phyloP scores from a whole-genome alignment of 30 jellyfish, hydroid and myxozoan species.

The Haliclystus octoradiatus region DNA sequence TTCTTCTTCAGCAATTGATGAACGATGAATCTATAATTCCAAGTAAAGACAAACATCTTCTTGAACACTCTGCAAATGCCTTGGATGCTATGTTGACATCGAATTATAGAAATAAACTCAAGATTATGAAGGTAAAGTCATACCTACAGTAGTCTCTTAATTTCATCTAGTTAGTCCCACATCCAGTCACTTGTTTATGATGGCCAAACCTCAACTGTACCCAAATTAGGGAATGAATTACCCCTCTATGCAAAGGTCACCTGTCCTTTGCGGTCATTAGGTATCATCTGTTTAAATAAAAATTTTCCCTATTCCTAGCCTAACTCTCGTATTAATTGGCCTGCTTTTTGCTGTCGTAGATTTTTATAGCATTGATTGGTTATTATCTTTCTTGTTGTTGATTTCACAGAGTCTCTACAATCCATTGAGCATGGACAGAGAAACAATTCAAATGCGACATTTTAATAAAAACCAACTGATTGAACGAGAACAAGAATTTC shows the following conservation, averaged over 20 bases:
- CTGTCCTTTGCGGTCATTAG: too few species aligned
- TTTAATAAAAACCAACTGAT: constrained; percentile 21
- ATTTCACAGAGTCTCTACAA: constrained; percentile 51
- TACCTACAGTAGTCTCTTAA: too few species aligned
- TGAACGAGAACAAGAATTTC: constrained; percentile 21
- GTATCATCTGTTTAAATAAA: too few species aligned
- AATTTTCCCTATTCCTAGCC: not conserved
- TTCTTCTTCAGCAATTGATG: constrained; percentile 15
- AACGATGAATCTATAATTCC: constrained; percentile 20
- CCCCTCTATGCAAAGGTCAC: too few species aligned
- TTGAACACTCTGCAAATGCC: constrained; percentile 30
- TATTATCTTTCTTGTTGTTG: too few species aligned
- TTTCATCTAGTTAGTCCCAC: too few species aligned
- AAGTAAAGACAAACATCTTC: constrained; percentile 2
- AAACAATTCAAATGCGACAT: constrained; percentile 47
- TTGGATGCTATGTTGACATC: constrained; percentile 25
- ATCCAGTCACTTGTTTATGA: too few species aligned
- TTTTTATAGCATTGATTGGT: too few species aligned
- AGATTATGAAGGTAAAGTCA: constrained; percentile 35
- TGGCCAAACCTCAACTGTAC: too few species aligned
- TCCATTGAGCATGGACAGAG: constrained; percentile 56
- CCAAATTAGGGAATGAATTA: too few species aligned
- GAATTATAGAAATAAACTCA: constrained; percentile 18
- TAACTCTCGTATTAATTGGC: not conserved
- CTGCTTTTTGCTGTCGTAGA: too few species aligned